Conservation (phyloP, 2,797 vertebrate species). For the Crenuchus spilurus region DNA sequence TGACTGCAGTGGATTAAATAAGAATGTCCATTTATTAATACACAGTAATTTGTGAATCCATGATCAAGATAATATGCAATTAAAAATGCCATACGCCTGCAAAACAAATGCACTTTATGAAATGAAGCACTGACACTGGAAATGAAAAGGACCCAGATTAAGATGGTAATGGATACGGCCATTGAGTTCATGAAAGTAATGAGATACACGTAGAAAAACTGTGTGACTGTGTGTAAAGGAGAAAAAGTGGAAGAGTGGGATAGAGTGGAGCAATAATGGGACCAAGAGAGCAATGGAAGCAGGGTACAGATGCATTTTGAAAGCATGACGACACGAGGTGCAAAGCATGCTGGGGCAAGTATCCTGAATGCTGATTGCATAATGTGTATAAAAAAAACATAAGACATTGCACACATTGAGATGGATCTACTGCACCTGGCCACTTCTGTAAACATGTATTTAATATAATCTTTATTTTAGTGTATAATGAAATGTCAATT, state of each 20-base stretch:
- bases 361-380: conserved; percentile 24
- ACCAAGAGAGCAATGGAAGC: conserved; percentile 20
- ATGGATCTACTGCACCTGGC: conserved; percentile 28
- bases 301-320: conserved; percentile 34
- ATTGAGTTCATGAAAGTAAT: conserved; percentile 20
- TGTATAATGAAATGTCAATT: background rate
- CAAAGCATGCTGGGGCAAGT: conserved; percentile 66
- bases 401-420: conserved; percentile 2
- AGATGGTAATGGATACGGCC: background rate
- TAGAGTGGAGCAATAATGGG: conserved; percentile 26
- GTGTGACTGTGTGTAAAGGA: background rate
- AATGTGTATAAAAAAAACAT: conserved; percentile 9
- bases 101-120: conserved; percentile 18
- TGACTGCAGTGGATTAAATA: background rate
- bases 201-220: background rate
- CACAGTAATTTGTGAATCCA: conserved; percentile 26
- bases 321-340: conserved; percentile 55
- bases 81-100: conserved; percentile 32
- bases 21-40: background rate
- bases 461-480: too few relatives aligned
- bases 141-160: conserved; percentile 7
- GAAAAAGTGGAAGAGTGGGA: conserved; percentile 27
- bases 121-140: conserved; percentile 7
- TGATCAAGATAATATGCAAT: conserved; percentile 35
- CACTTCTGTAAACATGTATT: background rate